A percentile compares a stretch with the other conserved stretches of the same genome.
Evolutionary conservation across 2,113 vertebrate genomes (phyloP).

Genomic region (Tetraodon nigroviridis): DNA sequence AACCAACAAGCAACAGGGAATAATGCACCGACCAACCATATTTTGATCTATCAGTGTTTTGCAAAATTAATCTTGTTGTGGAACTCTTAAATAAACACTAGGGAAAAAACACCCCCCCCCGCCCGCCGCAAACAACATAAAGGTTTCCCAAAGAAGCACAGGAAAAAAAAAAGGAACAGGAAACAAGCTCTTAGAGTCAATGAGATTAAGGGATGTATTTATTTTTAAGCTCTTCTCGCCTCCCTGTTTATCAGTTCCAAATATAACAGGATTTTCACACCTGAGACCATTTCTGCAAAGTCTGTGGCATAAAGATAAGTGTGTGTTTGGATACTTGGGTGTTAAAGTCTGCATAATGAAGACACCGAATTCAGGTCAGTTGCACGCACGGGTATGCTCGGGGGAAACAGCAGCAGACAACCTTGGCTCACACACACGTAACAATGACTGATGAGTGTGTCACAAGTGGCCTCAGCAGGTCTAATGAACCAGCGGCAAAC

Average conservation of each 20-base stretch:
- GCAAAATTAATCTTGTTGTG: no score
- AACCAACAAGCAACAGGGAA: background rate
- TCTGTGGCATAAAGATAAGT: constrained; percentile 35
- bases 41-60: background rate
- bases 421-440: background rate
- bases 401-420: background rate
- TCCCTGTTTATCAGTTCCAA: constrained; percentile 32
- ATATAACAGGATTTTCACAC: constrained; percentile 38
- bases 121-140: background rate
- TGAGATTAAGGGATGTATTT: constrained; percentile 13
- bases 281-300: constrained; percentile 26
- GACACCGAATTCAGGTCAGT: constrained; percentile 12
- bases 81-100: no score
- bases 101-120: no score
- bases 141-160: background rate
- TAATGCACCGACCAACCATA: background rate
- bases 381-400: background rate
- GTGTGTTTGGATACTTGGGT: constrained; percentile 5
- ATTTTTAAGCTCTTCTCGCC: constrained; percentile 20
- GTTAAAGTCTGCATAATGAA: constrained; percentile 10
- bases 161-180: constrained; percentile 4
- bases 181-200: constrained; percentile 4
- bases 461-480: background rate
- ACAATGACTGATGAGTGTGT: background rate
- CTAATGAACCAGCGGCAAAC: background rate